Conservation (phyloP, 1,140 invertebrate genomes). For the Trichomalopsis sarcophagae region DNA sequence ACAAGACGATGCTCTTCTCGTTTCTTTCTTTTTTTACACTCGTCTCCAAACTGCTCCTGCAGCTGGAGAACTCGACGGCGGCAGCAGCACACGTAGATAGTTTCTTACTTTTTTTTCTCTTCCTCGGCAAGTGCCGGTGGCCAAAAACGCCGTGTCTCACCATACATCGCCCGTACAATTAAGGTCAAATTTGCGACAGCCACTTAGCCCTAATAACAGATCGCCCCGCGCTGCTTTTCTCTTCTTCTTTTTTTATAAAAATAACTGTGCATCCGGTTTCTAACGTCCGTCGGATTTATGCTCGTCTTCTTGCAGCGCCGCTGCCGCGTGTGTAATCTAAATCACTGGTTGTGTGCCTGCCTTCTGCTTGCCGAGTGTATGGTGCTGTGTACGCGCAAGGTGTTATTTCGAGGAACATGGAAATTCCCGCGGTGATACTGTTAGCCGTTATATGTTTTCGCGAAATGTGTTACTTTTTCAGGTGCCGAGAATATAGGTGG, state of each 20-base stretch:
- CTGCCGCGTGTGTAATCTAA: slow-evolving; percentile 23
- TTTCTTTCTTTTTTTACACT: slow-evolving; percentile 46
- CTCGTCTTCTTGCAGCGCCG: slow-evolving; percentile 36
- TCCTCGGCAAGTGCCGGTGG: background rate
- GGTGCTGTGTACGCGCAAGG: background rate
- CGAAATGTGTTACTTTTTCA: background rate
- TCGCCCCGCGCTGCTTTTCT: slow-evolving; percentile 59
- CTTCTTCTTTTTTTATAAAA: slow-evolving; percentile 58
- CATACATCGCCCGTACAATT: slow-evolving; percentile 69
- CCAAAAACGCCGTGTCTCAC: slow-evolving; percentile 51
- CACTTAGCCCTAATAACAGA: slow-evolving; percentile 69
- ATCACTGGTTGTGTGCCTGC: background rate
- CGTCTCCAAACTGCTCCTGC: slow-evolving; percentile 49
- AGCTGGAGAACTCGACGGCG: slow-evolving; percentile 8
- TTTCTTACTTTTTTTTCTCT: background rate
- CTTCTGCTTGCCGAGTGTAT: slow-evolving; percentile 34
- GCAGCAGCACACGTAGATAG: background rate
- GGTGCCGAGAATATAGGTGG: too few relatives aligned
- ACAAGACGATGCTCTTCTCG: background rate
- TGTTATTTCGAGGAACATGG: background rate
- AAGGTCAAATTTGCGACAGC: slow-evolving; percentile 70
- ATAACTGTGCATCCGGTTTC: slow-evolving; percentile 37
- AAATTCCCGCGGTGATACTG: background rate
- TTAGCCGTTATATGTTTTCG: background rate
- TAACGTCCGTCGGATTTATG: slow-evolving; percentile 36